Evolutionary conservation across 2,113 vertebrate species (phyloP).

Genomic region (Sinocyclocheilus maitianheensis): DNA sequence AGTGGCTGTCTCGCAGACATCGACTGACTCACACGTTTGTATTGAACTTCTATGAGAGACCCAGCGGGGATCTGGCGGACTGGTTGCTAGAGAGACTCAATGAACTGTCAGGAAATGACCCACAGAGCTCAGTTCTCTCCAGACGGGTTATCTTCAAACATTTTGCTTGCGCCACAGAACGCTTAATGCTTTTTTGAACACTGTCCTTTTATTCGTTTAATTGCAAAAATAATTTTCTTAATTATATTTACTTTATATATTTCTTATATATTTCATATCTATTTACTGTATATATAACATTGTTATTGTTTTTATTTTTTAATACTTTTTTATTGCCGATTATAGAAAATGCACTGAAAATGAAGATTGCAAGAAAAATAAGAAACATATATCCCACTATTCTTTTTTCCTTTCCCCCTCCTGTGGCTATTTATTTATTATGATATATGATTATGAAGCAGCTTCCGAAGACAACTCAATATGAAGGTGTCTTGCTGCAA

Average conservation of each 20-base stretch:
- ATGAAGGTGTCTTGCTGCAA: neutral
- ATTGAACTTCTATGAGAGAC: slow-evolving; percentile 54
- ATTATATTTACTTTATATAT: too few relatives aligned
- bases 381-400: too few relatives aligned
- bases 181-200: neutral
- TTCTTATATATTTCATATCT: too few relatives aligned
- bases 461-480: neutral
- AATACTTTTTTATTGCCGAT: too few relatives aligned
- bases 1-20: slow-evolving; percentile 46
- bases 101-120: slow-evolving; percentile 35
- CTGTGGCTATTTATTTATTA: too few relatives aligned
- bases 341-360: too few relatives aligned
- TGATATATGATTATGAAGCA: neutral
- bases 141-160: neutral
- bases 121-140: neutral
- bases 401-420: too few relatives aligned
- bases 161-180: slow-evolving; percentile 6
- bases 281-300: too few relatives aligned
- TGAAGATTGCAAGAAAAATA: too few relatives aligned
- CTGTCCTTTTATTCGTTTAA: neutral
- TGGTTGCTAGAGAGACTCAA: slow-evolving; percentile 26
- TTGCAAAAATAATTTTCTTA: too few relatives aligned
- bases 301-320: too few relatives aligned
- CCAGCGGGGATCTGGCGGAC: slow-evolving; percentile 37
- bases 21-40: slow-evolving; percentile 47